Evolutionary conservation across 1,140 invertebrate species (phyloP).

Genomic region (Matsumurasca onukii): DNA sequence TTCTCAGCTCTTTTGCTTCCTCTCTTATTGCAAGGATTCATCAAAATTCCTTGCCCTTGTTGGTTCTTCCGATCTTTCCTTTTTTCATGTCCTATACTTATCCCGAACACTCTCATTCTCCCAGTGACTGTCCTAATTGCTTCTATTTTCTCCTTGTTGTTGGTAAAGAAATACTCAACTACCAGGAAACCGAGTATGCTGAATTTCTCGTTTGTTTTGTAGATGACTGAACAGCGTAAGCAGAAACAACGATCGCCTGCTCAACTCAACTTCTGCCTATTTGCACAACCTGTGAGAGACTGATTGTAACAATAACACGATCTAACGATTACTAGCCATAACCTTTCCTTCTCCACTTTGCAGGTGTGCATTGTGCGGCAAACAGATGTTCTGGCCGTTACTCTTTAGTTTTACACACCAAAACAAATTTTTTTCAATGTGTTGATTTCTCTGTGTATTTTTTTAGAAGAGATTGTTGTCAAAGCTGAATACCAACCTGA

Average conservation of each 20-base stretch:
- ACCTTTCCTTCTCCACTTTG: not conserved
- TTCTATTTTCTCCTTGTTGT: too few relatives aligned
- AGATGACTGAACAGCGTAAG: conserved; percentile 94
- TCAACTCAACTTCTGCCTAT: conserved; percentile 72
- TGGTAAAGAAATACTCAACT: too few relatives aligned
- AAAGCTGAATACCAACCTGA: too few relatives aligned
- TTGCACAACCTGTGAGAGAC: conserved; percentile 51
- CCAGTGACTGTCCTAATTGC: too few relatives aligned
- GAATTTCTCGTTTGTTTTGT: too few relatives aligned
- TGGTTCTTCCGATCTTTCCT: too few relatives aligned
- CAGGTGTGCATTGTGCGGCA: not conserved
- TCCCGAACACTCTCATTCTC: too few relatives aligned
- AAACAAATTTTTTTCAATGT: not conserved
- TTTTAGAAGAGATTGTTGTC: not conserved
- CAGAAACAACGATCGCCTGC: conserved; percentile 85
- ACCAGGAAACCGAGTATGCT: too few relatives aligned
- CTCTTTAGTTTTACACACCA: not conserved
- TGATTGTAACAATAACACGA: not conserved
- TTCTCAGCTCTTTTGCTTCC: too few relatives aligned
- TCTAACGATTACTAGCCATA: not conserved
- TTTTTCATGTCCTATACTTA: too few relatives aligned
- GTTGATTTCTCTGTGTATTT: not conserved
- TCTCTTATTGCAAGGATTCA: too few relatives aligned
- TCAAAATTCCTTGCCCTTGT: too few relatives aligned
- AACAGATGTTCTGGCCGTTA: not conserved